These are phyloP conservation scores for Trialeurodes vaporariorum DNA, from an alignment of 1,140 invertebrate species.

Conservation along the genomic window DNA sequence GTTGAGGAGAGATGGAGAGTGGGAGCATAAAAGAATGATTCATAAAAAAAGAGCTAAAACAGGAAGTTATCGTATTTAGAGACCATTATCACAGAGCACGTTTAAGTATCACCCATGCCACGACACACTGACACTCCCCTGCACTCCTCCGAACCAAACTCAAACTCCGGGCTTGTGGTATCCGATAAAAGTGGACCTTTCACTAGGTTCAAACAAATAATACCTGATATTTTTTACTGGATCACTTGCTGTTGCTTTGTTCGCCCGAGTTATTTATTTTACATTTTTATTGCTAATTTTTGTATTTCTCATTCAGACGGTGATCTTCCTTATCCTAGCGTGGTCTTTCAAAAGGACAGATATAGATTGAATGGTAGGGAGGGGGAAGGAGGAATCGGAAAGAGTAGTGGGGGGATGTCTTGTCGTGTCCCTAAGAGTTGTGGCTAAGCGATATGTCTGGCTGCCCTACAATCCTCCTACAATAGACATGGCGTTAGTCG, in stretches of 20 bases:
- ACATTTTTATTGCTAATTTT: conserved; percentile 1
- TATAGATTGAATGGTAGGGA: too few relatives aligned
- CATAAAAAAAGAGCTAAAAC: background rate
- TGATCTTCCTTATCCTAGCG: too few relatives aligned
- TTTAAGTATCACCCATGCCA: background rate
- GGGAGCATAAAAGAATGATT: background rate
- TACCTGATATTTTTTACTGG: background rate
- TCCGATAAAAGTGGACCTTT: background rate
- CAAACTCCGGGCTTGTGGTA: too few relatives aligned
- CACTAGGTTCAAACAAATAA: background rate
- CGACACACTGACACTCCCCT: too few relatives aligned
- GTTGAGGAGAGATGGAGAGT: background rate
- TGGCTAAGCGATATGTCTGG: too few relatives aligned
- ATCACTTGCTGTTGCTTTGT: background rate
- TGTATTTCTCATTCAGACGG: background rate
- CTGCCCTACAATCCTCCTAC: too few relatives aligned
- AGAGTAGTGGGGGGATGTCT: too few relatives aligned
- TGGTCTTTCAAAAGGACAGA: too few relatives aligned
- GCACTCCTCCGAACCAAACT: too few relatives aligned
- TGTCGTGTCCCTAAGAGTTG: too few relatives aligned
- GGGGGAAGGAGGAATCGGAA: too few relatives aligned
- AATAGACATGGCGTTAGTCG: too few relatives aligned
- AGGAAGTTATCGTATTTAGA: background rate
- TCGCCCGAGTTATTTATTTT: background rate
- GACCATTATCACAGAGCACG: background rate